phyloP scores from a whole-genome alignment of 2,888 invertebrate genomes.

The Emmelina monodactyla region DNA sequence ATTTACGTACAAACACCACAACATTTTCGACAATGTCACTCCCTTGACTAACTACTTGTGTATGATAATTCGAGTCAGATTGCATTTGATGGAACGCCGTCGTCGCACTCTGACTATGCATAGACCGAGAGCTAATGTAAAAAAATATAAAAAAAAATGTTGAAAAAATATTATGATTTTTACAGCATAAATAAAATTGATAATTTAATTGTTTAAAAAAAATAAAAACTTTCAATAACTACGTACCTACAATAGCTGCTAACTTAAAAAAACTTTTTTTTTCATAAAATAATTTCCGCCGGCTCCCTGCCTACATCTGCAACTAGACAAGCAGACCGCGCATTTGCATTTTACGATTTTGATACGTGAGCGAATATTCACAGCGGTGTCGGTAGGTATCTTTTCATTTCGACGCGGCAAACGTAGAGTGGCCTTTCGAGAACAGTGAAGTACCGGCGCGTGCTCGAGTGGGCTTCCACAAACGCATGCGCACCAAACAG shows the following conservation, averaged over 20 bases:
- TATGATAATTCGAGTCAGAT: conserved; percentile 53
- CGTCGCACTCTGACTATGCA: conserved; percentile 10
- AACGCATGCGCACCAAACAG: conserved; percentile 47
- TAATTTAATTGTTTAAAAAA: too few species aligned
- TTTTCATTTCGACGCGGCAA: conserved; percentile 60
- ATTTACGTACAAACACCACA: too few species aligned
- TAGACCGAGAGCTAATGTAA: too few species aligned
- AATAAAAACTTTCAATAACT: too few species aligned
- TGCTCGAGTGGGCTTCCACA: conserved; percentile 47
- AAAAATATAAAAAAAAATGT: too few species aligned
- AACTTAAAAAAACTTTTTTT: too few species aligned
- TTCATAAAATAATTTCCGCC: too few species aligned
- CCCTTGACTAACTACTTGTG: too few species aligned
- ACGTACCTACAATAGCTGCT: too few species aligned
- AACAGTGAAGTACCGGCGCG: conserved; percentile 54
- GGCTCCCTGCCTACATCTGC: conserved; percentile 42
- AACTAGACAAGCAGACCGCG: conserved; percentile 59
- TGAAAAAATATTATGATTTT: too few species aligned
- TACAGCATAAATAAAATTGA: too few species aligned
- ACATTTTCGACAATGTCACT: too few species aligned
- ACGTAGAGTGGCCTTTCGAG: conserved; percentile 50
- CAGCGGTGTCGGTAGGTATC: conserved; percentile 60
- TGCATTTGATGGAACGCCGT: conserved; percentile 54
- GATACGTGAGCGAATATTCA: conserved; percentile 64
- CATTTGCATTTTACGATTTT: conserved; percentile 66